Base-by-base conservation (phyloP, 2,888 invertebrate species). In the Caenorhabditis afra region DNA sequence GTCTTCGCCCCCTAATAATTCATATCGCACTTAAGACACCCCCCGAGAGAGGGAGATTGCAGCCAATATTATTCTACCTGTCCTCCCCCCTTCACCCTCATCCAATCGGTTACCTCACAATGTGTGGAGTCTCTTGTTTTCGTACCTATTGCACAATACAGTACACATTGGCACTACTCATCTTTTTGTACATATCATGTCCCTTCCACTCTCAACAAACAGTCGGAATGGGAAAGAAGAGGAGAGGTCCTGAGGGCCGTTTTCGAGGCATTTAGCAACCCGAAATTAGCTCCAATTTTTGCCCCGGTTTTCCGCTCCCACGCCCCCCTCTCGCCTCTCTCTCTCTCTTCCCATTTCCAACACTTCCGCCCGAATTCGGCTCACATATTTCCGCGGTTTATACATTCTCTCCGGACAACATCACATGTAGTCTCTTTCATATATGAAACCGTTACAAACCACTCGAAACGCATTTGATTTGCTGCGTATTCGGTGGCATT, bases 261-360 rank as follows among this genome's bases (percentile, higher is more conserved):
- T 61, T 62, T 59, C 20, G 29, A 29, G 7, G 29, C 29, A 29
- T 29, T 29, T 3, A 29, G 4, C 7, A 29, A 59, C 52, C 29
- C 49, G 47, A 64, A 73, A 73, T 73, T 73, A 73, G 73, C 73
- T 58, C 57, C 73, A 73, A 73, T 73, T 73, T 73, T 22, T 55
- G 49, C 39, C n/a, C n/a, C 18, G 45, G 64, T 50, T 73, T 73
- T 73, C 73, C 73, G 73, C 73, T 73, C 73, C 73, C 73, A 73
- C 73, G 73, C 64, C 57, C 52, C 68, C 61, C 41, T 47, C 22
- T 29, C 35, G 12, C 44, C 29, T 16, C 44, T 16, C 16, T 45
- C 18, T 52, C 29, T 16, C 44, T 16, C 16, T 44, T 8, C n/a
- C 52, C 59, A 53, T 35, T 57, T 50, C 44, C 29, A 29, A 29